These are phyloP conservation scores for Macropus fuliginosus DNA, from an alignment of 2,797 vertebrate species.

Conservation along the genomic window DNA sequence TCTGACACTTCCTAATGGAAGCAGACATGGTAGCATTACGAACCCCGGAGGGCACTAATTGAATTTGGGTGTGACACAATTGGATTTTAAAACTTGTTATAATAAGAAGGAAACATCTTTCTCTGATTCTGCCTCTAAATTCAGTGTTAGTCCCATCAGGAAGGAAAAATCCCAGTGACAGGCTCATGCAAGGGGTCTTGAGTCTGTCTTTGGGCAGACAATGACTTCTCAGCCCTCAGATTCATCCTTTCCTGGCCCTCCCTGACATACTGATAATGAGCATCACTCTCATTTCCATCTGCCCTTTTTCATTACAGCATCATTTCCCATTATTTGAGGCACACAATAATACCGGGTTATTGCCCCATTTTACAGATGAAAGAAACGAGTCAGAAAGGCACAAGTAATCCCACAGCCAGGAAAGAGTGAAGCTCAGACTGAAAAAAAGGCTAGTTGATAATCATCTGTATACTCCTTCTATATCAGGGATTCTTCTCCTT, in stretches of 20 bases:
- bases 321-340: not conserved
- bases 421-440: not conserved
- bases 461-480: not conserved
- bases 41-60: not conserved
- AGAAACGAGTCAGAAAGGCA: not conserved
- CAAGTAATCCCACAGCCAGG: not conserved
- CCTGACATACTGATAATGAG: not conserved
- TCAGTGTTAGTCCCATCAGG: not conserved
- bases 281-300: not conserved
- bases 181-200: not conserved
- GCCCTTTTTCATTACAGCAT: not conserved
- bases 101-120: not conserved
- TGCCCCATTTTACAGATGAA: not conserved
- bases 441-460: not conserved
- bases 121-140: not conserved
- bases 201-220: not conserved
- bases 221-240: not conserved
- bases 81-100: constrained; percentile 1
- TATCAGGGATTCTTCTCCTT: not conserved
- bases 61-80: not conserved
- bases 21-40: not conserved
- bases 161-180: not conserved
- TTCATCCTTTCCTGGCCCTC: not conserved
- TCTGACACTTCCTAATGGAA: constrained; percentile 3
- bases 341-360: not conserved